phyloP scores from a whole-genome alignment of 2,113 vertebrate genomes.

The Melanerpes formicivorus region DNA sequence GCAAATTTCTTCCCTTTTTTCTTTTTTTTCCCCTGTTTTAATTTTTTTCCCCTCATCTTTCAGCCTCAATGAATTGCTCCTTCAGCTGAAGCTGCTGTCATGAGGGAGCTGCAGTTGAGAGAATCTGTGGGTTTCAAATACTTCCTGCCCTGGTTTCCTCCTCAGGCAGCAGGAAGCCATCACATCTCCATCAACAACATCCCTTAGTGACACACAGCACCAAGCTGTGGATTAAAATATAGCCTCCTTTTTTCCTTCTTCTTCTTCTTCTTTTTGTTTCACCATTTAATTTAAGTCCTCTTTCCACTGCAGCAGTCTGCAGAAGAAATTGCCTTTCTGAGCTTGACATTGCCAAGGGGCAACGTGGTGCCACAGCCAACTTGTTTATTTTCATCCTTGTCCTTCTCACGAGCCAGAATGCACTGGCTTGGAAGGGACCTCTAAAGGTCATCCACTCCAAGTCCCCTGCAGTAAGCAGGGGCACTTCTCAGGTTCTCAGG shows the following conservation, averaged over 20 bases:
- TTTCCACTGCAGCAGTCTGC: background rate
- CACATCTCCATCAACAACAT: background rate
- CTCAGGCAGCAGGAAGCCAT: background rate
- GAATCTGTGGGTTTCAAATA: background rate
- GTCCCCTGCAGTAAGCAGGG: too few relatives aligned
- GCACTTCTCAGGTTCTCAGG: too few relatives aligned
- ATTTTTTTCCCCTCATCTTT: background rate
- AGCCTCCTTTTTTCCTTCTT: background rate
- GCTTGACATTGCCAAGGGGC: background rate
- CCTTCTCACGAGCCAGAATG: background rate
- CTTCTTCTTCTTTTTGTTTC: too few relatives aligned
- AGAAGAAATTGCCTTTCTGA: background rate
- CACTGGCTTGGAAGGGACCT: too few relatives aligned
- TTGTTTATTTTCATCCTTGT: background rate
- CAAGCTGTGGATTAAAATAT: background rate
- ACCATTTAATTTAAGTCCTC: background rate
- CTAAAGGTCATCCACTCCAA: too few relatives aligned
- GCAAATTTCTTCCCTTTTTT: background rate
- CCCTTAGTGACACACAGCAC: background rate
- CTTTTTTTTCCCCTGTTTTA: background rate
- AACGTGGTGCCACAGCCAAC: background rate
- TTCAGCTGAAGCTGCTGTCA: background rate
- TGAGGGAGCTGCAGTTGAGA: background rate
- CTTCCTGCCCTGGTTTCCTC: background rate
- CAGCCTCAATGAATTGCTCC: background rate